A percentile compares a stretch with the other conserved stretches of the same genome.
These are phyloP conservation scores for Leucoptera coffeella DNA, from an alignment of 2,888 invertebrate species.

Conservation along the genomic window DNA sequence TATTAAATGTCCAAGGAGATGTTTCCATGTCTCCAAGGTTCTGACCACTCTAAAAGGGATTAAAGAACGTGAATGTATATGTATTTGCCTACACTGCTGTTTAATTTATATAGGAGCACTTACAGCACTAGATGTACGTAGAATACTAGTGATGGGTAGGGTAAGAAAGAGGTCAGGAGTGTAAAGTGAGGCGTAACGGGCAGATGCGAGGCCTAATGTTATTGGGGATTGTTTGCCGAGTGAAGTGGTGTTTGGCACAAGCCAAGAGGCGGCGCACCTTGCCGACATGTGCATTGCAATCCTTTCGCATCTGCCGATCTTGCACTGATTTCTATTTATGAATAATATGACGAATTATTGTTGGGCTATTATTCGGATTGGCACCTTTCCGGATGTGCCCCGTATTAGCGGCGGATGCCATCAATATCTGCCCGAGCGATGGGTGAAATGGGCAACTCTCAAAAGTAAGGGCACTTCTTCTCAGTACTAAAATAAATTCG, in stretches of 20 bases:
- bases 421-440: too few relatives aligned
- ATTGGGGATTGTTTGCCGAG: constrained; percentile 18
- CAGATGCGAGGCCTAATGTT: constrained; percentile 25
- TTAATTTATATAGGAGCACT: too few relatives aligned
- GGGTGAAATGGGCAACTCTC: too few relatives aligned
- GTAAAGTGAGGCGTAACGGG: constrained; percentile 13
- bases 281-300: constrained; percentile 39
- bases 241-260: constrained; percentile 37
- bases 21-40: too few relatives aligned
- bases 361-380: constrained; percentile 32
- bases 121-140: too few relatives aligned
- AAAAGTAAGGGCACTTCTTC: too few relatives aligned
- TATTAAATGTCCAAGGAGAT: too few relatives aligned
- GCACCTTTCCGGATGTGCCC: constrained; percentile 46
- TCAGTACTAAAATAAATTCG: too few relatives aligned
- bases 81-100: too few relatives aligned
- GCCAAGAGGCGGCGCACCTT: constrained; percentile 36
- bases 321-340: constrained; percentile 48
- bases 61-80: too few relatives aligned
- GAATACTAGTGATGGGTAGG: too few relatives aligned
- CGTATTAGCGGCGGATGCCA: constrained; percentile 29
- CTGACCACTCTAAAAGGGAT: too few relatives aligned
- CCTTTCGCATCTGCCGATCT: constrained; percentile 44
- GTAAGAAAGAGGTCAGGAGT: background rate
- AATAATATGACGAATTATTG: constrained; percentile 51